Conservation (phyloP, 2,113 vertebrate genomes). For the Ceyx margarethae region DNA sequence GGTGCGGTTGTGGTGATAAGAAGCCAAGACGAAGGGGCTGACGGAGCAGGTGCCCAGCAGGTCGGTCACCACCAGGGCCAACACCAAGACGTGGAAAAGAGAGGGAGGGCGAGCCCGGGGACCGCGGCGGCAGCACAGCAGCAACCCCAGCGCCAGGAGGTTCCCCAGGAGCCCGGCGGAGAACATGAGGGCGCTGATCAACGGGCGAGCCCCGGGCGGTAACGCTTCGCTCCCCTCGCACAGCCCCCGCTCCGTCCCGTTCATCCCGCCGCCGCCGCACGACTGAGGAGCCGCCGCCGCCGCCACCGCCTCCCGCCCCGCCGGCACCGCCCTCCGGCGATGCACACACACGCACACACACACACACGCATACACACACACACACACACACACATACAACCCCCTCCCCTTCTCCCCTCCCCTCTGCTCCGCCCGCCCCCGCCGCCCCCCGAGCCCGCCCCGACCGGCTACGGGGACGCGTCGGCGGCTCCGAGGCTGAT, state of each 20-base stretch:
- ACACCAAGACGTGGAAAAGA: slow-evolving; percentile 55
- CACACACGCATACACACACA: too few species aligned
- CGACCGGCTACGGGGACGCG: neutral
- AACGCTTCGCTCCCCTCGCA: neutral
- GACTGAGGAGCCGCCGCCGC: neutral
- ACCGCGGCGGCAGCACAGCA: neutral
- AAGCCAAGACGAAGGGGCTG: slow-evolving; percentile 55
- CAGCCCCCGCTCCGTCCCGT: neutral
- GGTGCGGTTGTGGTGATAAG: slow-evolving; percentile 48
- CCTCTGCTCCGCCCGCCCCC: too few species aligned
- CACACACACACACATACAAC: too few species aligned
- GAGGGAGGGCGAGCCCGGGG: neutral
- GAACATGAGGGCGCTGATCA: slow-evolving; percentile 55
- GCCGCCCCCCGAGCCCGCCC: too few species aligned
- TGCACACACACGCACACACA: neutral
- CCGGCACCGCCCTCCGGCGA: neutral
- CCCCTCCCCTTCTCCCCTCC: too few species aligned
- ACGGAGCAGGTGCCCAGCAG: slow-evolving; percentile 67
- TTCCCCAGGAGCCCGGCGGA: slow-evolving; percentile 50
- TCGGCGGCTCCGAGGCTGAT: neutral
- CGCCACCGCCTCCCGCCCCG: neutral
- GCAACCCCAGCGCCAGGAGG: slow-evolving; percentile 30
- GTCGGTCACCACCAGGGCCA: slow-evolving; percentile 60
- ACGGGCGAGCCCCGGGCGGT: neutral
- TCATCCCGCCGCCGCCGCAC: neutral